Evolutionary conservation across 2,113 vertebrate species (phyloP).

Genomic region (Phylloscopus trochiloides): DNA sequence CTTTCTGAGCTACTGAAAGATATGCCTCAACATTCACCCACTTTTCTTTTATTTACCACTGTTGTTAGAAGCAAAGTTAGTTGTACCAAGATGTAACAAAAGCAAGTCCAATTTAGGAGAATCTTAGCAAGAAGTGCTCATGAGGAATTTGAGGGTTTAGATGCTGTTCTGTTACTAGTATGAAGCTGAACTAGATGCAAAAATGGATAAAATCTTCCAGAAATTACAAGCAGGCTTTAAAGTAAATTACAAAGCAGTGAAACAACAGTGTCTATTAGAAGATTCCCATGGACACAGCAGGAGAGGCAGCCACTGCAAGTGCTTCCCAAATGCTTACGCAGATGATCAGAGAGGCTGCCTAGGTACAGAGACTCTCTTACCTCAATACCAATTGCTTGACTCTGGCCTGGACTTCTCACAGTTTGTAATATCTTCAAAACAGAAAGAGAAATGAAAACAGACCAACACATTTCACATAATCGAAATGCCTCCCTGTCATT

Average conservation of each 20-base stretch:
- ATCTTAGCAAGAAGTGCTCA: neutral
- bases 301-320: neutral
- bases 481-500: neutral
- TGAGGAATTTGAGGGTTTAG: neutral
- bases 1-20: neutral
- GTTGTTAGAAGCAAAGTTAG: neutral
- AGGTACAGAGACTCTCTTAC: constrained; percentile 65
- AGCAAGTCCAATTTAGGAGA: neutral
- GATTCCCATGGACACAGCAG: neutral
- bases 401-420: constrained; percentile 87
- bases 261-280: neutral
- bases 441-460: neutral
- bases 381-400: constrained; percentile 93
- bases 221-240: neutral
- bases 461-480: neutral
- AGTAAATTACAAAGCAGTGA: neutral
- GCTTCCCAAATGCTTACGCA: neutral
- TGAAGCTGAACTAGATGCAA: neutral
- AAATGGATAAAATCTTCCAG: neutral
- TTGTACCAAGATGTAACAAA: neutral
- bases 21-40: neutral
- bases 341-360: neutral
- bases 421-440: constrained; percentile 90
- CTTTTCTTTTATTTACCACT: neutral
- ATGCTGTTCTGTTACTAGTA: neutral